Percentiles rank a stretch among this genome's conserved stretches.
phyloP scores from a whole-genome alignment of 1,140 invertebrate genomes.

The Drosophila mayri region DNA sequence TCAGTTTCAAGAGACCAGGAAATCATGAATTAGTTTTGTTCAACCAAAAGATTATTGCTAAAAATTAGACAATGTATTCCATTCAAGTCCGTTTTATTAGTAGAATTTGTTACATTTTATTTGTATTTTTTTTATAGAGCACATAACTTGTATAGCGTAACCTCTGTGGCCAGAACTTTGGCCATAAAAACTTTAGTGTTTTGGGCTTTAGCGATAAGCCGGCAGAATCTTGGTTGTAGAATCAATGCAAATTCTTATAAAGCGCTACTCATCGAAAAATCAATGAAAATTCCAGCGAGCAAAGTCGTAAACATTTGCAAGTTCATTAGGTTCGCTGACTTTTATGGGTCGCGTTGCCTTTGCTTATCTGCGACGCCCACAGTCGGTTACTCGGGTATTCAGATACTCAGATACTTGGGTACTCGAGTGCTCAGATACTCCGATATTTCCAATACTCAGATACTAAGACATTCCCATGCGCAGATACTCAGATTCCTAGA shows the following conservation, averaged over 20 bases:
- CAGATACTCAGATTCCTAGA: background rate
- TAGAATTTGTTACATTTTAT: slow-evolving; percentile 1
- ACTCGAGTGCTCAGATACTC: slow-evolving; percentile 1
- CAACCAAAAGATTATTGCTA: background rate
- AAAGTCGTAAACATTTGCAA: slow-evolving; percentile 33
- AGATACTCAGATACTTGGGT: background rate
- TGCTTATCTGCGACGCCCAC: slow-evolving; percentile 20
- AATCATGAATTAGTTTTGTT: background rate
- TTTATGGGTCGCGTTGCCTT: slow-evolving; percentile 20
- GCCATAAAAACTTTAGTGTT: slow-evolving; percentile 11
- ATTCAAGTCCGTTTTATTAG: background rate
- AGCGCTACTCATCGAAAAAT: slow-evolving; percentile 3
- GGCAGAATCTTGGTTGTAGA: background rate
- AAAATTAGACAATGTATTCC: background rate
- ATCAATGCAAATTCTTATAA: slow-evolving; percentile 19
- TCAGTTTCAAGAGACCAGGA: background rate
- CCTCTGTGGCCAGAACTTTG: background rate
- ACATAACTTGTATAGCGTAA: background rate
- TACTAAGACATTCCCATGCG: background rate
- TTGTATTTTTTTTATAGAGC: background rate
- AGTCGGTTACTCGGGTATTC: background rate
- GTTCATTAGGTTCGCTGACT: slow-evolving; percentile 27
- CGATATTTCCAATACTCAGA: background rate
- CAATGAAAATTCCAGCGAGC: slow-evolving; percentile 25
- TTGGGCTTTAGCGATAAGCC: slow-evolving; percentile 13